Evolutionary conservation across 2,888 invertebrate species (phyloP), one percentile per base, ranked within the genome.

Genomic region (Apamea crenata): DNA sequence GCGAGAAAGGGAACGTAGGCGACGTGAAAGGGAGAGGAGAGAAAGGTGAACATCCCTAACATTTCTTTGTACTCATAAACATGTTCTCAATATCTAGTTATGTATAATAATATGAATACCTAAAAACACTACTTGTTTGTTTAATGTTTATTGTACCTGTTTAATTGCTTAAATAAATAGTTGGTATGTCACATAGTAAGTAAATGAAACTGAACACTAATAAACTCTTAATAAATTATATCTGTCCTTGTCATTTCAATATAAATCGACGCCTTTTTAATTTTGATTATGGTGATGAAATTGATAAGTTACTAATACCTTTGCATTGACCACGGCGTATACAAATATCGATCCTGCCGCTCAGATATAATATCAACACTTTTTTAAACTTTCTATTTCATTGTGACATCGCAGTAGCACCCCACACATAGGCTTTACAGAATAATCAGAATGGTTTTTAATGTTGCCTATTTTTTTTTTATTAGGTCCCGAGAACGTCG

Each of bases 401-500:
- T 69, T 44, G 29, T 14, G 32, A n/a, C n/a, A 47, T 70, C 18
- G 40, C 53, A 74, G 40, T n/a, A 29, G 25, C 16, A n/a, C 7
- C 12, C n/a, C 7, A 40, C 25, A 53, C 29, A 32, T 40, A 29
- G 18, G 32, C 5, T 53, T 47, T 29, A 63, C 32, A 3, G 61
- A 36, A 61, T 25, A 21, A 14, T 47, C 1, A 16, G 10, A 63
- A n/a, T 59, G 1, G 7, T 59, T 69, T 76, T 50, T 67, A 71
- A 71, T 32, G 8, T 56, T 40, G 2, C 0, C 2, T 0, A 47
- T 47, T 76, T 21, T 71, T 56, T 67, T 32, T 75, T 10, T 32
- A 44, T 21, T 81, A 97, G 97, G 93, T 97, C 97, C 83, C 95
- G 97, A 80, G 97, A 97, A 93, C 96, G 97, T 92, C 96, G 97